Percentiles rank a stretch among this genome's conserved stretches.
Conservation (phyloP, 2,113 vertebrate species). For the Pedionomus torquatus region DNA sequence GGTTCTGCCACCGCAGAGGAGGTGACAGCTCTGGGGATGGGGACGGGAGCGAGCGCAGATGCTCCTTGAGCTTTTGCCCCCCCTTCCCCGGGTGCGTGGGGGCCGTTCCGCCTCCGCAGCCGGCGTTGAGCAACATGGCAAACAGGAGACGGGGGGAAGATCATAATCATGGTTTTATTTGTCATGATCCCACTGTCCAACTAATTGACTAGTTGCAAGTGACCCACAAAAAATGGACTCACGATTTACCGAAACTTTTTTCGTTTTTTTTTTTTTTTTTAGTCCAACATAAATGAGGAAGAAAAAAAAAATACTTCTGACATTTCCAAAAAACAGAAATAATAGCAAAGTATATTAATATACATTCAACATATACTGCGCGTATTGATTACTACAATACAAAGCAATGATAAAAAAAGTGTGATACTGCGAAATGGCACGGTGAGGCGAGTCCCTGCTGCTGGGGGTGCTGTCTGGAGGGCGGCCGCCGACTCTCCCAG, state of each 20-base stretch:
- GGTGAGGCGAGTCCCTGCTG: slow-evolving; percentile 49
- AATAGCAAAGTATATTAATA: slow-evolving; percentile 79
- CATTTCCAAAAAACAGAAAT: slow-evolving; percentile 80
- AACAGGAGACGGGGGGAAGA: slow-evolving; percentile 26
- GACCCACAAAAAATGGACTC: slow-evolving; percentile 69
- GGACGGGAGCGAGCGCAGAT: too few species aligned
- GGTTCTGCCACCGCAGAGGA: background rate
- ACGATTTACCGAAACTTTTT: slow-evolving; percentile 61
- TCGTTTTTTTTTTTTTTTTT: background rate
- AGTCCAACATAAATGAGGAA: slow-evolving; percentile 78
- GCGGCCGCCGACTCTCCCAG: slow-evolving; percentile 36
- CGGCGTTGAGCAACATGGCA: slow-evolving; percentile 29
- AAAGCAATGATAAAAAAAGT: slow-evolving; percentile 76
- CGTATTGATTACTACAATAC: slow-evolving; percentile 77
- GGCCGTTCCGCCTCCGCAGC: background rate
- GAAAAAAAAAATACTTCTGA: slow-evolving; percentile 77
- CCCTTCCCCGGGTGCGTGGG: too few species aligned
- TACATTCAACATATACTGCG: slow-evolving; percentile 82
- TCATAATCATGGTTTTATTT: slow-evolving; percentile 72
- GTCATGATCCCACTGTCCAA: slow-evolving; percentile 71
- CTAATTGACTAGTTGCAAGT: slow-evolving; percentile 69
- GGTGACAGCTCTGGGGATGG: background rate
- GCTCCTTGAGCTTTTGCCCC: background rate
- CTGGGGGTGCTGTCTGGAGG: background rate
- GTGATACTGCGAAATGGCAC: slow-evolving; percentile 71